These are phyloP conservation scores for Drosophila arawakana DNA, from an alignment of 1,140 invertebrate genomes.

Conservation along the genomic window DNA sequence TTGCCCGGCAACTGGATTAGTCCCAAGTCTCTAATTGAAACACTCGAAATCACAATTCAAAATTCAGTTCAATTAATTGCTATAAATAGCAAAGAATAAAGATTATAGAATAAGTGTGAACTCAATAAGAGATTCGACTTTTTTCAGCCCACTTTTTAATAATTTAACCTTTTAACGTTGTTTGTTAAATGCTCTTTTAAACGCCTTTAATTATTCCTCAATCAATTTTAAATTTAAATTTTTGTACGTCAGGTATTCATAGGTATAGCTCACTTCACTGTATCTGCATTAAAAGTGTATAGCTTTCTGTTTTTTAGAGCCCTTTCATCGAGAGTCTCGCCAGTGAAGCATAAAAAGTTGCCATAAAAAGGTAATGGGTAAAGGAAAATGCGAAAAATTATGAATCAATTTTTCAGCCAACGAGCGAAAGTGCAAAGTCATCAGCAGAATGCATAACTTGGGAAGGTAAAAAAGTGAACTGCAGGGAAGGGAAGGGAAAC, in stretches of 20 bases:
- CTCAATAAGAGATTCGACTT: too few species aligned
- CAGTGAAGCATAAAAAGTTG: constrained; percentile 7
- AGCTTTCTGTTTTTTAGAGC: constrained; percentile 4
- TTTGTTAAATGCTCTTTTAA: too few species aligned
- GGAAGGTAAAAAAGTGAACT: background rate
- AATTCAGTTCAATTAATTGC: constrained; percentile 4
- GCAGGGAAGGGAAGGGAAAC: background rate
- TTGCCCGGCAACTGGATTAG: constrained; percentile 29
- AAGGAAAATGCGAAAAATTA: constrained; percentile 68
- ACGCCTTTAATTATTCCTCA: too few species aligned
- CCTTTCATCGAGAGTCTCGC: background rate
- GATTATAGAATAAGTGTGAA: background rate
- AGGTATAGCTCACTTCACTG: background rate
- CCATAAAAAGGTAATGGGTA: constrained; percentile 59
- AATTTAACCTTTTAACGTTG: too few species aligned
- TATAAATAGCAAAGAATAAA: background rate
- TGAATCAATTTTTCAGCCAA: constrained; percentile 66
- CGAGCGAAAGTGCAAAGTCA: constrained; percentile 56
- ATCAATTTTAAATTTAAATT: too few species aligned
- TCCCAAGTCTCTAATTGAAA: constrained; percentile 36
- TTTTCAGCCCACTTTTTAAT: background rate
- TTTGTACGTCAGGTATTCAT: too few species aligned
- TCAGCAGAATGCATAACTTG: constrained; percentile 45
- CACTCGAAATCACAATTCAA: constrained; percentile 21
- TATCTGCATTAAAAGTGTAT: constrained; percentile 1